Evolutionary conservation across 2,888 invertebrate species (phyloP), one percentile per base, ranked within the genome.

Genomic region (Phaedon cochleariae): DNA sequence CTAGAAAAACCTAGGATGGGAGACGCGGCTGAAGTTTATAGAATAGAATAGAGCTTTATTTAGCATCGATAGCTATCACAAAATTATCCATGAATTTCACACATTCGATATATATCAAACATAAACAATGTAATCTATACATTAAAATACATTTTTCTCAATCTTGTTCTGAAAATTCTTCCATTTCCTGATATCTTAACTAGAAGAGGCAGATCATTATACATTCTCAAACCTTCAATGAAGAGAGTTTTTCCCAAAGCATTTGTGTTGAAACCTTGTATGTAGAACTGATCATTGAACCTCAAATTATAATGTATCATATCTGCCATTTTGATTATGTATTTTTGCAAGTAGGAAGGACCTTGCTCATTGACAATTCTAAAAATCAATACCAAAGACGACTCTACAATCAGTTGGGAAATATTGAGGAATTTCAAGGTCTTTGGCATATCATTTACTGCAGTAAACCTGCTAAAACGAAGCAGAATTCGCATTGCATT

Each of bases 261-360:
- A 54, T 29, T 54, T 54, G 26, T 15, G 15, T 54, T 54, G 17
- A 31, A 15, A 31, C 53, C 18, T 55, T 20, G 17, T 20, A 55
- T 55, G 34, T 48, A 17, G 18, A 48, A 48, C 48, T 48, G 48
- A 17, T 17, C 51, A n/a, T 21, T 21, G n/a, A 51, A 51, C 21
- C 51, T 51, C 22, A 20, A 51, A 51, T 51, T 51, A 15, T 51
- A 21, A 51, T 51, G 1, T 21, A 51, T 18, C 51, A 21, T 51
- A 51, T 51, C 22, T 51, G 51, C 21, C 51, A 2, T 41, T 57
- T 57, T 57, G 57, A 57, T 45, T n/a, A 57, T 41, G 45, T 20
- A 57, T 45, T 57, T 22, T 21, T 45, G 41, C 26, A 45, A 26
- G 57, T 57, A 57, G n/a, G 22, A 45, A 41, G 57, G 21, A 57